These are phyloP conservation scores for Corythornis madagascariensis DNA, from an alignment of 2,113 vertebrate genomes.

Conservation along the genomic window DNA sequence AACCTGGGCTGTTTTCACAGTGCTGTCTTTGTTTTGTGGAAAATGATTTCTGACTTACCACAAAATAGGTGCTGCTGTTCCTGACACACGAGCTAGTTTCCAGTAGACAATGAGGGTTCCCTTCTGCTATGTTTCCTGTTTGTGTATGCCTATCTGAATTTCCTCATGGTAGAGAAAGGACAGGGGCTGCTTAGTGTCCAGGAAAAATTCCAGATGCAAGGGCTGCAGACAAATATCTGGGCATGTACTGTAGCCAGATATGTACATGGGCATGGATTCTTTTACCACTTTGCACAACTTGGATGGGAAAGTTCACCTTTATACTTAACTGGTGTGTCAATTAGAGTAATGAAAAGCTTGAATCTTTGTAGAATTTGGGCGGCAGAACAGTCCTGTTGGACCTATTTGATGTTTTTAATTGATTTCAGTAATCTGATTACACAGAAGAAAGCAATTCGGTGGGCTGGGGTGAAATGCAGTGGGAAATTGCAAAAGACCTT, in stretches of 20 bases:
- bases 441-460: neutral
- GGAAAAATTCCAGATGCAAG: conserved; percentile 3
- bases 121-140: conserved; percentile 10
- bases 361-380: neutral
- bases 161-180: neutral
- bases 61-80: neutral
- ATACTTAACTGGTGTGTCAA: neutral
- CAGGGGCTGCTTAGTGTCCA: conserved; percentile 38
- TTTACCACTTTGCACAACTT: conserved; percentile 41
- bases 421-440: neutral
- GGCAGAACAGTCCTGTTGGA: neutral
- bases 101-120: conserved; percentile 34
- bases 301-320: conserved; percentile 17
- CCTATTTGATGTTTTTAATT: conserved; percentile 28
- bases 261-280: conserved; percentile 36
- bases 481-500: neutral
- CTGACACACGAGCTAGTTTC: neutral
- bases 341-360: neutral
- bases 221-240: conserved; percentile 57
- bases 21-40: neutral
- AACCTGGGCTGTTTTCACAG: neutral
- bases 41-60: neutral
- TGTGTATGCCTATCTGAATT: conserved; percentile 46
- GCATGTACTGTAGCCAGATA: conserved; percentile 34
- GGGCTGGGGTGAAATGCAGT: neutral